Conservation (phyloP, 2,797 vertebrate genomes). For the Dromococcyx pavoninus region DNA sequence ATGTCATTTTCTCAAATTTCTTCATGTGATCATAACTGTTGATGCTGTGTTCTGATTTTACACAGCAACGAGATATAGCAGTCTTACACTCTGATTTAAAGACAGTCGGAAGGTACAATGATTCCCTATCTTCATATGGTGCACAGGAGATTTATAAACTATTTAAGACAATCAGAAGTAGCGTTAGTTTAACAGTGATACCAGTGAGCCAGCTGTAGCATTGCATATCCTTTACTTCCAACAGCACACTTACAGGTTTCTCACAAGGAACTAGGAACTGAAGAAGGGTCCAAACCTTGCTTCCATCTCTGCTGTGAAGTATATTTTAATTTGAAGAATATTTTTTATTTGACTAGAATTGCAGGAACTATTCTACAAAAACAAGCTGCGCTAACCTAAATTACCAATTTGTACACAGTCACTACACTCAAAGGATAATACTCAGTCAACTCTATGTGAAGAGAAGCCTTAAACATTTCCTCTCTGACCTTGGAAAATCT, state of each 20-base stretch:
- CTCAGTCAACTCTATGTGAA: neutral
- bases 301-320: neutral
- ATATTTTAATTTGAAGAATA: neutral
- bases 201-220: neutral
- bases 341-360: neutral
- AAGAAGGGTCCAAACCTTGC: neutral
- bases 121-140: neutral
- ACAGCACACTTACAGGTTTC: neutral
- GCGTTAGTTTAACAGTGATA: neutral
- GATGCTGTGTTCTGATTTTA: neutral
- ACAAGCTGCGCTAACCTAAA: neutral
- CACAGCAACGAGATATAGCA: neutral
- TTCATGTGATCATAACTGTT: neutral
- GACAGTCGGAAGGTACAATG: neutral
- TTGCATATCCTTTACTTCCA: neutral
- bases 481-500: constrained; percentile 23
- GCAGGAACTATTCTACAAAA: neutral
- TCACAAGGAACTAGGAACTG: neutral
- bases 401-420: neutral
- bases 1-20: neutral
- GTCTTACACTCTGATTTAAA: neutral
- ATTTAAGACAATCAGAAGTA: neutral
- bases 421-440: neutral
- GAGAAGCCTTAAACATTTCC: neutral
- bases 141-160: neutral